Percentiles rank a stretch among this genome's conserved stretches.
phyloP scores from a whole-genome alignment of 2,113 vertebrate species.

The Crotalus viridis region DNA sequence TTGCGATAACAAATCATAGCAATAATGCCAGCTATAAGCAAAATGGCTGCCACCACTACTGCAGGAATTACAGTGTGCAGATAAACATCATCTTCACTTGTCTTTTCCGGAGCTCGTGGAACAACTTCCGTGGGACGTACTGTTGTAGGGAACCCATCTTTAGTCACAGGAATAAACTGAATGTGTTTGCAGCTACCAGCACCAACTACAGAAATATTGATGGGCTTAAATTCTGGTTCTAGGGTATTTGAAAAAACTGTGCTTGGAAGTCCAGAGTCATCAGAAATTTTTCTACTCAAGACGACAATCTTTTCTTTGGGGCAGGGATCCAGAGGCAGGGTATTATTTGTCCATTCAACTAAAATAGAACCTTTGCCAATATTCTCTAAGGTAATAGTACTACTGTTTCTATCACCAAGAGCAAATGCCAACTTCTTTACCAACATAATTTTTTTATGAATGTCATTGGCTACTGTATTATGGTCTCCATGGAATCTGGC shows the following conservation, averaged over 20 bases:
- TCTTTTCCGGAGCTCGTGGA: conserved; percentile 78
- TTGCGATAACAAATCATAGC: conserved; percentile 97
- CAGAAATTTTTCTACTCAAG: conserved; percentile 82
- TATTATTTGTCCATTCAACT: conserved; percentile 95
- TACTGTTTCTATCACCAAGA: conserved; percentile 89
- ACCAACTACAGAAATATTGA: conserved; percentile 80
- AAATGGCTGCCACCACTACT: conserved; percentile 90
- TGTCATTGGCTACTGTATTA: conserved; percentile 73
- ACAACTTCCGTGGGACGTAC: conserved; percentile 63
- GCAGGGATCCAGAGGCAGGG: conserved; percentile 82
- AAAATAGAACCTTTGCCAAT: conserved; percentile 87
- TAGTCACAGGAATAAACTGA: conserved; percentile 79
- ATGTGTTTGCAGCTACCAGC: conserved; percentile 83
- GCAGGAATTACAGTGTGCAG: conserved; percentile 94
- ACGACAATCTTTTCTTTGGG: conserved; percentile 84
- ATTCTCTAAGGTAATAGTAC: conserved; percentile 84
- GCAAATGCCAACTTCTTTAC: conserved; percentile 90
- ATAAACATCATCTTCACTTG: conserved; percentile 89
- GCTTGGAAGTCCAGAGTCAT: conserved; percentile 79
- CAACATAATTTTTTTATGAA: conserved; percentile 88
- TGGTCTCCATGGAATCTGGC: conserved; percentile 87
- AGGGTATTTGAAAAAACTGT: conserved; percentile 77
- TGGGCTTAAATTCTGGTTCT: conserved; percentile 89
- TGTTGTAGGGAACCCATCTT: conserved; percentile 59
- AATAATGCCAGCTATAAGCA: conserved; percentile 91